Evolutionary conservation across 2,113 vertebrate genomes (phyloP).

Genomic region (Apistogramma diplotaenia): DNA sequence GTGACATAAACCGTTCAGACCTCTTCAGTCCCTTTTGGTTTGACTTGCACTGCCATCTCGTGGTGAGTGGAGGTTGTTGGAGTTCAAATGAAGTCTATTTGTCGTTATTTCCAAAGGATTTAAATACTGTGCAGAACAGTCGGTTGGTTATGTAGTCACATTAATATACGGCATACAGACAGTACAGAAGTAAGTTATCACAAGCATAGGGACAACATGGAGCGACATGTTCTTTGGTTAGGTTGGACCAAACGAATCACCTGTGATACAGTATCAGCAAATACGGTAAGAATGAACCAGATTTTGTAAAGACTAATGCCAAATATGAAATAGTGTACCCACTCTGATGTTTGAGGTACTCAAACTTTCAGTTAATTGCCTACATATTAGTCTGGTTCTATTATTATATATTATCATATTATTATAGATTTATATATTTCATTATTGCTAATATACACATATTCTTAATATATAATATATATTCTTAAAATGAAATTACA

Average conservation of each 20-base stretch:
- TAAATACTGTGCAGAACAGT: not conserved
- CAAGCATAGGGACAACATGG: not conserved
- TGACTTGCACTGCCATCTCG: conserved; percentile 13
- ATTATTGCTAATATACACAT: not conserved
- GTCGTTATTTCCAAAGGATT: not conserved
- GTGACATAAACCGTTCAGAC: not conserved
- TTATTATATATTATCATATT: not conserved
- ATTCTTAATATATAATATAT: too few species aligned
- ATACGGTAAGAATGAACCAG: not conserved
- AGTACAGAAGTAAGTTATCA: not conserved
- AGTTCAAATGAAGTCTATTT: not conserved
- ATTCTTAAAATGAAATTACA: not conserved
- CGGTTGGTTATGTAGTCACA: not conserved
- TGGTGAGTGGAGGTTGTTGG: not conserved
- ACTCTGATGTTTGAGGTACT: not conserved
- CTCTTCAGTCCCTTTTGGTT: not conserved
- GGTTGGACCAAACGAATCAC: not conserved
- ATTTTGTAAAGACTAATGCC: not conserved
- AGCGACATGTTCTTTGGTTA: not conserved
- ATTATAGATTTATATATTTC: not conserved
- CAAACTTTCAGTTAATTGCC: not conserved
- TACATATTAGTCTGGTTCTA: not conserved
- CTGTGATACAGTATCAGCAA: not conserved
- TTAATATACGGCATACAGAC: not conserved
- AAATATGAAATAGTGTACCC: not conserved